phyloP scores from a whole-genome alignment of 2,797 vertebrate species.

The Buceros bicornis region DNA sequence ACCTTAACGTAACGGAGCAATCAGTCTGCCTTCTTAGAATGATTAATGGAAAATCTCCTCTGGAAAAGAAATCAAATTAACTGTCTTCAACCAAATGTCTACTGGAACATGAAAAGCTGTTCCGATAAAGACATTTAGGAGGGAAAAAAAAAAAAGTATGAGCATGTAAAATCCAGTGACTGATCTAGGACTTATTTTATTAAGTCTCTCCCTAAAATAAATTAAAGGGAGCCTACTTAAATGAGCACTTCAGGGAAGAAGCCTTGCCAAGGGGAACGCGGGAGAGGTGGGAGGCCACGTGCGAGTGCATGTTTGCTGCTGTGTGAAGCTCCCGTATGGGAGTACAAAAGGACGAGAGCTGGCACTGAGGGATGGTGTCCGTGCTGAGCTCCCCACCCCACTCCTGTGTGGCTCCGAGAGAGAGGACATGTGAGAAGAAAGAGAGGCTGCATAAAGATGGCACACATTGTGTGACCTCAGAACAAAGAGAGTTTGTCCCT shows the following conservation, averaged over 20 bases:
- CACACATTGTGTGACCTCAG: not conserved
- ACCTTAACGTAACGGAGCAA: slow-evolving; percentile 82
- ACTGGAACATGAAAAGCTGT: slow-evolving; percentile 81
- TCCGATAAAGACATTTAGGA: slow-evolving; percentile 79
- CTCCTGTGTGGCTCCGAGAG: not conserved
- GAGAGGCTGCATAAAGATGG: not conserved
- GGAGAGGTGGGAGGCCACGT: not conserved
- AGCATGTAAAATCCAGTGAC: slow-evolving; percentile 74
- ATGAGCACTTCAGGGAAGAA: slow-evolving; percentile 55
- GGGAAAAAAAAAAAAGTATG: not conserved
- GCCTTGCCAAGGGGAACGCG: not conserved
- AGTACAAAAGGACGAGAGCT: not conserved
- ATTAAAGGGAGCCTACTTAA: slow-evolving; percentile 70
- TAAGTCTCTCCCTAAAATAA: slow-evolving; percentile 74
- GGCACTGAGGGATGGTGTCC: not conserved
- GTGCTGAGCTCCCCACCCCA: not conserved
- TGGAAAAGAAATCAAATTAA: slow-evolving; percentile 86
- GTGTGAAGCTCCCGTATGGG: not conserved
- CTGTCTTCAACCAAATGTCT: slow-evolving; percentile 84
- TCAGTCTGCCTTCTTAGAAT: slow-evolving; percentile 80
- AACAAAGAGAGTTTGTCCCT: not conserved
- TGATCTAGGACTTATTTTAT: slow-evolving; percentile 77
- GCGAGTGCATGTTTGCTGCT: not conserved
- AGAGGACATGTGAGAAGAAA: not conserved
- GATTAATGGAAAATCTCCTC: slow-evolving; percentile 84